phyloP scores from a whole-genome alignment of 1,140 invertebrate species.

The Psix sp. region DNA sequence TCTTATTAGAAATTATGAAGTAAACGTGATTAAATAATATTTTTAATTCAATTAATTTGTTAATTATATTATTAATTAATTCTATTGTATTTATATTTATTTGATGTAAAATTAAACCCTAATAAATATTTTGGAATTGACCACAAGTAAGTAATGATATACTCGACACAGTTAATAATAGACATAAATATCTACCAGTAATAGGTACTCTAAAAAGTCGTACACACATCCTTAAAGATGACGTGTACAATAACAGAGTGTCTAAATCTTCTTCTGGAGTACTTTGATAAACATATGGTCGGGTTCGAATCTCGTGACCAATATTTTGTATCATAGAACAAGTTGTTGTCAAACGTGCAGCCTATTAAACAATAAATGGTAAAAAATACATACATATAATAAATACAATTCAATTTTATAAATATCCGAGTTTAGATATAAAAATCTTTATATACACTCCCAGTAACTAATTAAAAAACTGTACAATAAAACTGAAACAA shows the following conservation, averaged over 20 bases:
- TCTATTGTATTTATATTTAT: neutral
- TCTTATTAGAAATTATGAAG: too few species aligned
- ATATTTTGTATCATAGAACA: conserved; percentile 83
- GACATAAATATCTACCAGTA: conserved; percentile 82
- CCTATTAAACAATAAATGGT: conserved; percentile 77
- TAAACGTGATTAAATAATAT: too few species aligned
- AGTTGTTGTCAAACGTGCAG: conserved; percentile 85
- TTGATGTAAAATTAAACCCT: neutral
- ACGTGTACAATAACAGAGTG: conserved; percentile 86
- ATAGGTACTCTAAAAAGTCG: conserved; percentile 85
- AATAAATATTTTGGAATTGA: conserved; percentile 78
- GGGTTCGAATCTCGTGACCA: conserved; percentile 86
- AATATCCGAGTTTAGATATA: neutral
- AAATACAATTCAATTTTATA: conserved; percentile 1
- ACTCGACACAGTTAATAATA: conserved; percentile 79
- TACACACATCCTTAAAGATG: conserved; percentile 84
- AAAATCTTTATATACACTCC: too few species aligned
- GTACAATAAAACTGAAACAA: too few species aligned
- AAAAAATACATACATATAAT: conserved; percentile 5
- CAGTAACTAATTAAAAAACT: too few species aligned
- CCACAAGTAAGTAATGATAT: conserved; percentile 82
- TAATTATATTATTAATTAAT: neutral
- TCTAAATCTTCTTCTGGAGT: conserved; percentile 85
- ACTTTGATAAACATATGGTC: conserved; percentile 87
- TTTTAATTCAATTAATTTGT: too few species aligned